phyloP scores from a whole-genome alignment of 2,113 vertebrate species.

The Brachyistius frenatus region DNA sequence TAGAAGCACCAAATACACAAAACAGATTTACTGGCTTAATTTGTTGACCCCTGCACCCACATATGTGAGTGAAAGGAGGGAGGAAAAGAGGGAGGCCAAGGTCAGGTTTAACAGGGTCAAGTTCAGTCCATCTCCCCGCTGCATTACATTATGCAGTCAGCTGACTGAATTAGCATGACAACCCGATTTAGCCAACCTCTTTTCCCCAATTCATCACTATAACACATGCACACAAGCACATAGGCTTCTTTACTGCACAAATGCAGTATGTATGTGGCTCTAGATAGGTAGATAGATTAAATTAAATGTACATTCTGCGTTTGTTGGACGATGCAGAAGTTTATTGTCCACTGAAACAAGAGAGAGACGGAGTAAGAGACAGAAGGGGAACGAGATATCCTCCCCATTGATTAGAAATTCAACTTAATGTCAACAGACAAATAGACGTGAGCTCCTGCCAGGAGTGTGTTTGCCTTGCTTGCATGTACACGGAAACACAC shows the following conservation, averaged over 20 bases:
- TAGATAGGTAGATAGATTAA: neutral
- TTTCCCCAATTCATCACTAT: slow-evolving; percentile 72
- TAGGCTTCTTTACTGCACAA: neutral
- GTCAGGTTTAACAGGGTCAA: slow-evolving; percentile 86
- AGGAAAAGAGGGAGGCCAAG: slow-evolving; percentile 76
- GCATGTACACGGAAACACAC: neutral
- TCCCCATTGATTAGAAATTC: slow-evolving; percentile 80
- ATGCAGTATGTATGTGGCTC: neutral
- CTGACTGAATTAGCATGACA: slow-evolving; percentile 86
- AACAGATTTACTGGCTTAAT: slow-evolving; percentile 83
- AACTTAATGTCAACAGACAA: slow-evolving; percentile 80
- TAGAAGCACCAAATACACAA: slow-evolving; percentile 26
- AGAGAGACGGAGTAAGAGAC: neutral
- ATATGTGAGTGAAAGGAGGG: slow-evolving; percentile 58
- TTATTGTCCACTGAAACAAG: slow-evolving; percentile 10
- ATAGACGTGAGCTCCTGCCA: slow-evolving; percentile 72
- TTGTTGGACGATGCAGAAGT: no score
- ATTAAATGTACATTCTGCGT: no score
- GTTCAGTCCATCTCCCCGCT: slow-evolving; percentile 82
- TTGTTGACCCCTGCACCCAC: slow-evolving; percentile 72
- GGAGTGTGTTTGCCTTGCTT: slow-evolving; percentile 18
- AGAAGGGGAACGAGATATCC: slow-evolving; percentile 49
- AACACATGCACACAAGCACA: slow-evolving; percentile 43
- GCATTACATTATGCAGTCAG: slow-evolving; percentile 85
- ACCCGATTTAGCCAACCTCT: slow-evolving; percentile 83